Evolutionary conservation across 2,888 invertebrate species (phyloP), one percentile per base, ranked within the genome.

Genomic region (Xanthorhoe spadicearia): DNA sequence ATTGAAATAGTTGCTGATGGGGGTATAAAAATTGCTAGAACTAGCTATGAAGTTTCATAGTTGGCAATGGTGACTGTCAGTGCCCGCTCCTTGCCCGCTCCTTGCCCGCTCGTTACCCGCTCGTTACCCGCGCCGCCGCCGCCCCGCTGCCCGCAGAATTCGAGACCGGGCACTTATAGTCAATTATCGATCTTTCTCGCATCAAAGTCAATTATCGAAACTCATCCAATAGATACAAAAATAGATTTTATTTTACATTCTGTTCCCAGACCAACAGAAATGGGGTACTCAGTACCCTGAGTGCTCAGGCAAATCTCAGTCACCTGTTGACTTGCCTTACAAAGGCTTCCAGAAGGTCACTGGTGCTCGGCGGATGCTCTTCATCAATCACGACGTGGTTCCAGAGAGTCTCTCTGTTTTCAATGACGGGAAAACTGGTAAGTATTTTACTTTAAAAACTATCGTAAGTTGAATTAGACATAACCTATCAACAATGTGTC

Each of bases 291-390:
- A 1, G 0, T 89, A 71, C 49, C 86, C 88, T 0, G 66, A 73
- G 0, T 91, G 91, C 49, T 80, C 73, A 0, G 87, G 86, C 0
- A 72, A 66, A 0, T 81, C 80, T 0, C 91, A 91, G 62, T 91
- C 91, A 0, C 91, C 91, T 0, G 82, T 91, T 0, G 74, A 88
- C 38, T 55, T 91, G 2, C 90, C 90, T 0, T 56, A 71, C 0
- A 23, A 49, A 1, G 84, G 83, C 0, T 69, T 89, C 2, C 18
- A 82, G 0, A 79, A 71, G 8, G 73, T 81, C 0, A 80, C 68
- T 51, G 82, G 82, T 0, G 77, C 80, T 0, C 77, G 87, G 1
- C 66, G 67, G 3, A 74, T 90, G 6, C 28, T 77, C 10, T 90
- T 88, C 60, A 71, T 64, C 38, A 86, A 89, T 67, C 88, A 86